A percentile compares a stretch with the other conserved stretches of the same genome.
These are phyloP conservation scores for Gephyroberyx darwinii DNA, from an alignment of 2,797 vertebrate genomes.

Conservation along the genomic window DNA sequence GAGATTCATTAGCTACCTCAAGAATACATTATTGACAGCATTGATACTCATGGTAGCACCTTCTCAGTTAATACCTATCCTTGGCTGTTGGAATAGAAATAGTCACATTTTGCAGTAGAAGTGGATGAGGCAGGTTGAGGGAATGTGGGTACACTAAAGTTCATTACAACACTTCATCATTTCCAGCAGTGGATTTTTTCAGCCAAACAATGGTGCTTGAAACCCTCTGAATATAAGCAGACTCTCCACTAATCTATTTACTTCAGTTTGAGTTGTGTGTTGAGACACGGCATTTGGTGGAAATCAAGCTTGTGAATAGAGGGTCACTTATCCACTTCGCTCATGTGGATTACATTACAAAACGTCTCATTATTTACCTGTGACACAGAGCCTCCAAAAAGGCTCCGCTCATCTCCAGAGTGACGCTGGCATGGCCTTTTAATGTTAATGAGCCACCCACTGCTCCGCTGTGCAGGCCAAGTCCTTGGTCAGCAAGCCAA, in stretches of 20 bases:
- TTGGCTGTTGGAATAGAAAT: neutral
- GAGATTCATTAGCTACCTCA: constrained; percentile 42
- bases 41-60: constrained; percentile 25
- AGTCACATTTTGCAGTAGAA: constrained; percentile 10
- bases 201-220: no score
- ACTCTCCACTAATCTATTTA: constrained; percentile 2
- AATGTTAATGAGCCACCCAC: constrained; percentile 65
- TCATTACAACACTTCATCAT: no score
- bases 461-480: constrained; percentile 40
- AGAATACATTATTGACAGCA: constrained; percentile 51
- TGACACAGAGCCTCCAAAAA: constrained; percentile 51
- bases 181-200: no score
- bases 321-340: constrained; percentile 48
- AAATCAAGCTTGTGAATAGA: constrained; percentile 34
- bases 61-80: constrained; percentile 10
- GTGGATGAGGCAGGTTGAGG: no score
- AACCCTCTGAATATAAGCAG: neutral
- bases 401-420: constrained; percentile 38
- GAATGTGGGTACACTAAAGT: no score
- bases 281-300: constrained; percentile 23
- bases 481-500: constrained; percentile 62
- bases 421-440: constrained; percentile 57
- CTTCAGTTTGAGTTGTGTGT: constrained; percentile 6
- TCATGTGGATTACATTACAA: constrained; percentile 41
- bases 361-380: constrained; percentile 63